Conservation (phyloP, 2,888 invertebrate species). For the Drosophila macrospina region DNA sequence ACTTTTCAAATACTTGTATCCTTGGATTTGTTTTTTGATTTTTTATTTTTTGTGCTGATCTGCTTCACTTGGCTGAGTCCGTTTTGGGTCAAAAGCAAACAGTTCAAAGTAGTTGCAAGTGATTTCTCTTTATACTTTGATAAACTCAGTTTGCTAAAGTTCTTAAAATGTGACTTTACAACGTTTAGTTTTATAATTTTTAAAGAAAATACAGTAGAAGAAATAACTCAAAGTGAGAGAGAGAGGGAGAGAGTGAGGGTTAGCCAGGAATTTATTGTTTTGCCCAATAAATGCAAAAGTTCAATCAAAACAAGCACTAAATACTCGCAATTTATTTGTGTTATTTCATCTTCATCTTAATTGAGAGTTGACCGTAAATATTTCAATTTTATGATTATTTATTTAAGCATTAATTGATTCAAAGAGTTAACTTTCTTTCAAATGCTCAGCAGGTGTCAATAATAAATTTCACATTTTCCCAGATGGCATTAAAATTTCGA, state of each 20-base stretch:
- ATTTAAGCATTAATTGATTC: slow-evolving; percentile 7
- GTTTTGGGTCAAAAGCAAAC: not conserved
- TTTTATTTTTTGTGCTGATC: slow-evolving; percentile 4
- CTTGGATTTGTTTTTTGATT: too few relatives aligned
- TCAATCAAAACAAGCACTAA: not conserved
- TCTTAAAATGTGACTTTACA: not conserved
- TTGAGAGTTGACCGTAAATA: slow-evolving; percentile 13
- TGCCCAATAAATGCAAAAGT: not conserved
- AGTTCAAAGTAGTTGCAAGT: slow-evolving; percentile 2
- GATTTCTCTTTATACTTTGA: not conserved
- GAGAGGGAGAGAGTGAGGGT: not conserved
- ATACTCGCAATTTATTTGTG: not conserved
- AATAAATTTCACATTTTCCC: slow-evolving; percentile 12
- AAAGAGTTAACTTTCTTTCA: slow-evolving; percentile 6
- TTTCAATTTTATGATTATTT: slow-evolving; percentile 13
- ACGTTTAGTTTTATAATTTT: not conserved
- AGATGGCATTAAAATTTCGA: slow-evolving; percentile 20
- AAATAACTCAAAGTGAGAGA: too few relatives aligned
- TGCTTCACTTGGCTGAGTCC: slow-evolving; percentile 3
- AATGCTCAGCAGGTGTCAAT: slow-evolving; percentile 15
- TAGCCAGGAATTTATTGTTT: not conserved
- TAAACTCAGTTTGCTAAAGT: not conserved
- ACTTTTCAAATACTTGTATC: slow-evolving; percentile 17
- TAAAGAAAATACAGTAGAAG: not conserved
- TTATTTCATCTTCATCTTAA: not conserved